phyloP scores from a whole-genome alignment of 2,797 vertebrate genomes.

The Buphagus erythrorhynchus region DNA sequence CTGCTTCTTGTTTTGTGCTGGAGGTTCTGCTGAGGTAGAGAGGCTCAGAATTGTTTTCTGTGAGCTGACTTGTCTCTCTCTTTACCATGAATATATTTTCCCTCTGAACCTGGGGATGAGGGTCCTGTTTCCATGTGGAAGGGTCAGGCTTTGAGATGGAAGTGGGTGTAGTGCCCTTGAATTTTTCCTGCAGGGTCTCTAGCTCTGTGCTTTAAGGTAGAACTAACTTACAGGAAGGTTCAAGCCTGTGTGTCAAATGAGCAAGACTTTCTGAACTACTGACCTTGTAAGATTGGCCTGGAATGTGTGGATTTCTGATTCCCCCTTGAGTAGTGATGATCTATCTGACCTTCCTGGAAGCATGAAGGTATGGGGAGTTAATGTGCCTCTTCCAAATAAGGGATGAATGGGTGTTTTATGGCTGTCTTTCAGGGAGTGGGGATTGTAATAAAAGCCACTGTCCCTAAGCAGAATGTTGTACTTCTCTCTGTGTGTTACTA shows the following conservation, averaged over 20 bases:
- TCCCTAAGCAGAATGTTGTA: neutral
- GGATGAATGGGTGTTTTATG: neutral
- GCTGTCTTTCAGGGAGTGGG: neutral
- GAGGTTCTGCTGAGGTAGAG: neutral
- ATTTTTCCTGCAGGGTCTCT: neutral
- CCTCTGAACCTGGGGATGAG: neutral
- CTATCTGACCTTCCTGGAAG: neutral
- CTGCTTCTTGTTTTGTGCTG: neutral
- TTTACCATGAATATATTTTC: neutral
- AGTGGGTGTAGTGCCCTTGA: neutral
- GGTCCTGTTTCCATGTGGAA: neutral
- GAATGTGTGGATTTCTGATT: neutral
- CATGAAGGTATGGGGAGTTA: neutral
- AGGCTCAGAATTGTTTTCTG: neutral
- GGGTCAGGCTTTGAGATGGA: neutral
- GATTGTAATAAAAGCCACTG: neutral
- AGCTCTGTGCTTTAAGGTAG: neutral
- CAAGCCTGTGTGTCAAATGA: accelerated
- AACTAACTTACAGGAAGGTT: neutral
- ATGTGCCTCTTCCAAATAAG: neutral
- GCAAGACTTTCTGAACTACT: neutral
- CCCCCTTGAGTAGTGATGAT: neutral
- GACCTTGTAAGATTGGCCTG: neutral
- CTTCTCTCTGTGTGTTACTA: neutral
- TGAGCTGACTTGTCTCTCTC: neutral